Conservation (phyloP, 2,888 invertebrate species). For the Hartigia nigra region DNA sequence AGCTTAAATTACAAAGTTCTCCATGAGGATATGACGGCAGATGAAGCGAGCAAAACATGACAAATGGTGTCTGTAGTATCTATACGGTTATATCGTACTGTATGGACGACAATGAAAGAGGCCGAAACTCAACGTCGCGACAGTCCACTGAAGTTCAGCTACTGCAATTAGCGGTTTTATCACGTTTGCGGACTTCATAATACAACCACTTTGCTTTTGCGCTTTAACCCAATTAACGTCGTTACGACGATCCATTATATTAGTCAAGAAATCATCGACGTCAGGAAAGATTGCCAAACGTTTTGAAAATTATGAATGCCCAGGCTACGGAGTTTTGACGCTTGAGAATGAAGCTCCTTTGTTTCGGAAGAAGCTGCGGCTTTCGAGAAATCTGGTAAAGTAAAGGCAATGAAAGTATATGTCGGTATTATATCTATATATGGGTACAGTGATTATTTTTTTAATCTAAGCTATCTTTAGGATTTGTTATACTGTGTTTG, state of each 20-base stretch:
- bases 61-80: not conserved
- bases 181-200: not conserved
- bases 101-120: not conserved
- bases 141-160: constrained; percentile 1
- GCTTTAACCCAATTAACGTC: not conserved
- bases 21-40: not conserved
- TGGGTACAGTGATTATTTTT: not conserved
- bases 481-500: not conserved
- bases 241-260: not conserved
- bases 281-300: not conserved
- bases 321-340: not conserved
- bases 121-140: not conserved
- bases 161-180: constrained; percentile 7
- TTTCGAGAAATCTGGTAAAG: not conserved
- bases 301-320: not conserved
- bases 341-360: not conserved
- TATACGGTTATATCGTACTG: not conserved
- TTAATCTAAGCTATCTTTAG: not conserved
- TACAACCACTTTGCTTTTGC: not conserved
- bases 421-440: not conserved
- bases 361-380: not conserved
- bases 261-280: not conserved
- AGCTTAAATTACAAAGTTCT: not conserved
- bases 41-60: not conserved
- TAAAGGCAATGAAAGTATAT: not conserved